Base-by-base conservation (phyloP, 2,888 invertebrate genomes). In the Lottia scabra region DNA sequence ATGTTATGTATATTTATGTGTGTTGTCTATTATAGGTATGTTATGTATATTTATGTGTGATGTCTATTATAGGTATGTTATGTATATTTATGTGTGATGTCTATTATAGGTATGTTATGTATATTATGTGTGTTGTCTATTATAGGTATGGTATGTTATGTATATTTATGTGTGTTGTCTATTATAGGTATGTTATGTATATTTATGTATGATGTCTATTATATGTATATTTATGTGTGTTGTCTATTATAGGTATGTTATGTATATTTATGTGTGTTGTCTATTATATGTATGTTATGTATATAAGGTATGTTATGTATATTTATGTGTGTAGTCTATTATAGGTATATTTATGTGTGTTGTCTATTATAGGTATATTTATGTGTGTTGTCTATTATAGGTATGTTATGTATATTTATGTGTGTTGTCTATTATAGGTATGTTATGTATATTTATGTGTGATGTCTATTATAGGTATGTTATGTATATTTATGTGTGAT, bases 1-100 rank as follows among this genome's bases (percentile, higher is more conserved):
- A n/a, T n/a, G n/a, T n/a, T n/a, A n/a, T n/a, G n/a, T n/a, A n/a
- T n/a, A n/a, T n/a, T n/a, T n/a, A n/a, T n/a, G n/a, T n/a, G n/a
- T n/a, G n/a, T n/a, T 66, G 44, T 63, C 43, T 69, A 70, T 71
- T 73, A 15, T 73, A 86, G 87, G 82, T 66, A 62, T 85, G 62
- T 67, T 87, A 46, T 75, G 78, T n/a, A n/a, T n/a, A n/a, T n/a
- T n/a, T 38, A 82, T 83, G 46, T 86, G 87, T 1, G 84, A 84
- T 75, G 84, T n/a, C n/a, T n/a, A n/a, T 38, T 65, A 27, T 10
- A 26, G 38, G 38, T 56, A 26, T 56, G 8, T 27, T 15, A 16
- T 15, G n/a, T 2, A 8, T 56, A 26, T n/a, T 30, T 30, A n/a
- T n/a, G n/a, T n/a, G n/a, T n/a, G n/a, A n/a, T n/a, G n/a, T n/a